A percentile compares a stretch with the other conserved stretches of the same genome.
Conservation (phyloP, 2,113 vertebrate genomes). For the Coracopsis vasa region DNA sequence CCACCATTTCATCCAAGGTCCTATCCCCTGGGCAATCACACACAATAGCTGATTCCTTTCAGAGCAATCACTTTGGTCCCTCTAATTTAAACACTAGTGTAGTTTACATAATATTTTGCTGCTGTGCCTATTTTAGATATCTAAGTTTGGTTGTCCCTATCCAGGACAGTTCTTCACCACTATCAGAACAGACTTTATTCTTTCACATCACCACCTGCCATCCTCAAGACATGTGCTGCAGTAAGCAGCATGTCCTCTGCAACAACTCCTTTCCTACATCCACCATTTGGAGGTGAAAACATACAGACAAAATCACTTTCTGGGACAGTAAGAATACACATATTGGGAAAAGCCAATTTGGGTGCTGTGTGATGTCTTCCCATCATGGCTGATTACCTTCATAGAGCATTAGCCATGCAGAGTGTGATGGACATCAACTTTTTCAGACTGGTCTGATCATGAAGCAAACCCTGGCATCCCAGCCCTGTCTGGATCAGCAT, state of each 20-base stretch:
- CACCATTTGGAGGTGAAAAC: neutral
- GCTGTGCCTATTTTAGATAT: neutral
- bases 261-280: neutral
- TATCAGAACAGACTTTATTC: neutral
- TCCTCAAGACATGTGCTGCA: accelerated
- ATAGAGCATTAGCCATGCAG: neutral
- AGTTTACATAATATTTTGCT: neutral
- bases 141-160: neutral
- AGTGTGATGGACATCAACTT: neutral
- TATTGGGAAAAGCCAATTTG: neutral
- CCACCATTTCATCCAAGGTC: neutral
- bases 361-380: neutral
- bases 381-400: neutral
- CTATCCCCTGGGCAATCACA: neutral
- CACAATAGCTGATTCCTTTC: neutral
- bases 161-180: neutral
- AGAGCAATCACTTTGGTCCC: neutral
- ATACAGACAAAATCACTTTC: neutral
- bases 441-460: neutral
- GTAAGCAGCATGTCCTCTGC: neutral
- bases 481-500: neutral
- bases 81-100: neutral
- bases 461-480: accelerated
- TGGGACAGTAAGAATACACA: neutral
- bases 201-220: neutral